Evolutionary conservation across 2,888 invertebrate genomes (phyloP), one percentile per base, ranked within the genome.

Genomic region (Serrognathus titanus): DNA sequence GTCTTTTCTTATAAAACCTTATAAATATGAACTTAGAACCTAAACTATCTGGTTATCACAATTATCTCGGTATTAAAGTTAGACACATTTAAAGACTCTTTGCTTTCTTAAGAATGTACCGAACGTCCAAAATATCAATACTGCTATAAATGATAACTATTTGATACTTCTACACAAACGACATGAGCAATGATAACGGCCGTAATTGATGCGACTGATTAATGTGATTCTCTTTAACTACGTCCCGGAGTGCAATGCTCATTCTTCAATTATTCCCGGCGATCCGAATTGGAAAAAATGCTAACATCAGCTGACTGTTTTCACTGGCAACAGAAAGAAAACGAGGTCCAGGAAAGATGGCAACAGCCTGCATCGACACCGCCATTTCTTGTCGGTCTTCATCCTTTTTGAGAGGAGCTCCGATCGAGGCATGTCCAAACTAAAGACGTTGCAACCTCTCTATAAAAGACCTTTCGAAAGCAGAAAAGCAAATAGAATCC

Each of bases 291-390:
- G 10, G 11, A 10, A 31, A 8, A 11, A 31, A n/a, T 5, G 90
- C 90, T 74, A 90, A 81, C 62, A 89, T 83, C 66, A 80, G 70
- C 86, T 86, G 69, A 87, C 86, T 46, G 84, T 81, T 80, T 87
- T 83, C 51, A 87, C 85, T 60, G 86, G 85, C 67, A 86, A 75
- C 55, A 87, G 74, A 71, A 87, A 87, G 74, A 87, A 85, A 66
- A 85, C 79, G 69, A 87, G 78, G 63, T 86, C 86, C 61, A 87
- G 75, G 67, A 85, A 82, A 57, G 85, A 83, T 46, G 85, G 83
- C 50, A 86, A 73, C 55, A 82, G 76, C 65, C 85, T 81, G 71
- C 87, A 87, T 66, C 84, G 81, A 53, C 85, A 82, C 31, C 87
- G 78, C 61, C 84, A 82, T 57, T 83, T 80, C 70, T 88, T 86